Evolutionary conservation across 2,797 vertebrate genomes (phyloP).

Genomic region (Melanotaenia nigrans): DNA sequence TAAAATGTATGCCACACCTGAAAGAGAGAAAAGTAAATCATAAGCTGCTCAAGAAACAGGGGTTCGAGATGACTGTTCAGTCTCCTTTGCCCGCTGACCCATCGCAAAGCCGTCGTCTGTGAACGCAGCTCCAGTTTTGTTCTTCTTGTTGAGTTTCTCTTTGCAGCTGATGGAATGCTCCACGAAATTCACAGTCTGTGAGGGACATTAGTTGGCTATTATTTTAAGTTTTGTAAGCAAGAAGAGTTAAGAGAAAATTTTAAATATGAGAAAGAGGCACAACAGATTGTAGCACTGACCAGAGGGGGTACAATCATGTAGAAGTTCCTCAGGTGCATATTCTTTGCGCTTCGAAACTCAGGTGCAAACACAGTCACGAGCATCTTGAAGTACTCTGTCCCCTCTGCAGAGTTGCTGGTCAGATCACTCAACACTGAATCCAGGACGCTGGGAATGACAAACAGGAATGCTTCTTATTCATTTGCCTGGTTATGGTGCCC

Average conservation of each 20-base stretch:
- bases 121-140: conserved; percentile 96
- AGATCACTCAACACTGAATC: conserved; percentile 93
- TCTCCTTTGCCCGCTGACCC: conserved; percentile 83
- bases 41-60: neutral
- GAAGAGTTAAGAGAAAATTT: neutral
- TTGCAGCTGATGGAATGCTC: conserved; percentile 98
- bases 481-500: conserved; percentile 13
- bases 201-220: conserved; percentile 20
- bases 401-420: conserved; percentile 95
- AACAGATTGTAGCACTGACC: conserved; percentile 76
- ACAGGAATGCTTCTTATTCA: neutral
- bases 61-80: too few relatives aligned
- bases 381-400: conserved; percentile 99
- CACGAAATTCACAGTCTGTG: conserved; percentile 96
- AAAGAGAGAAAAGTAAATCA: neutral
- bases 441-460: conserved; percentile 75
- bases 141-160: conserved; percentile 98
- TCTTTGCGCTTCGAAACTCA: conserved; percentile 95
- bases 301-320: conserved; percentile 98
- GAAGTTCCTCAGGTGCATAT: conserved; percentile 98
- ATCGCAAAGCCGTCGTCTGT: conserved; percentile 99
- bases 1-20: conserved; percentile 98
- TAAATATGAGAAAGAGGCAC: neutral
- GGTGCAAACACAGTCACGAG: conserved; percentile 95
- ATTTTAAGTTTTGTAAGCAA: neutral